Evolutionary conservation across 2,113 vertebrate species (phyloP), one percentile per base, ranked within the genome.

Genomic region (Psilopsiagon aymara): DNA sequence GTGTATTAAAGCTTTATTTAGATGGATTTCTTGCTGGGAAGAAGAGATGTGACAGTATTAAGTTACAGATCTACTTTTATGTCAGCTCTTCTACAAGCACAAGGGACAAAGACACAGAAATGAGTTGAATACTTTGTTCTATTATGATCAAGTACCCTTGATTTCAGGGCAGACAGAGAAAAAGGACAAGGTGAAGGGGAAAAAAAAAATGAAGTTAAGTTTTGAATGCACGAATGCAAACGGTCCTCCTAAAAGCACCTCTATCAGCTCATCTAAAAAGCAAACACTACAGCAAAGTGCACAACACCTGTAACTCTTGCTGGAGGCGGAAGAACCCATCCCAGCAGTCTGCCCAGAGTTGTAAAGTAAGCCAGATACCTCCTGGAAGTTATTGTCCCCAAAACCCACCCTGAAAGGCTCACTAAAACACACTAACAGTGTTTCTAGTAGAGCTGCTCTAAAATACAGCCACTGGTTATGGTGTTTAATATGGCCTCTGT

Each of bases 61-160:
- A 95, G 77, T 74, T 49, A 88, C 51, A 83, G 71, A 49, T 77
- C 47, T 84, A 35, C 85, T 91, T 93, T 94, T 44, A 93, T 71
- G 85, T 60, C 79, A 78, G 62, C 47, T 93, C 33, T 73, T 57
- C 62, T 69, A 64, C 41, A 67, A 81, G 90, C 64, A 69, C 43
- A 80, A 46, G 60, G 46, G 79, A 83, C 71, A 90, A 81, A 91
- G 79, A 62, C n/a, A 49, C 17, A 70, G 63, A 60, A 86, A 78
- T 19, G 17, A 84, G 55, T 31, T 78, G 47, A 51, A 59, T 81
- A 51, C 31, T 60, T 90, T 70, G 18, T 73, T 76, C 63, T 82
- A 63, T 70, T 52, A 28, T 5, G 52, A 88, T 94, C 60, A 75
- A 88, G 79, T 35, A 75, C 29, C 19, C 51, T 78, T 12, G 2